These are phyloP conservation scores for Acipenser transmontanus DNA, from an alignment of 2,797 vertebrate species.

Conservation along the genomic window DNA sequence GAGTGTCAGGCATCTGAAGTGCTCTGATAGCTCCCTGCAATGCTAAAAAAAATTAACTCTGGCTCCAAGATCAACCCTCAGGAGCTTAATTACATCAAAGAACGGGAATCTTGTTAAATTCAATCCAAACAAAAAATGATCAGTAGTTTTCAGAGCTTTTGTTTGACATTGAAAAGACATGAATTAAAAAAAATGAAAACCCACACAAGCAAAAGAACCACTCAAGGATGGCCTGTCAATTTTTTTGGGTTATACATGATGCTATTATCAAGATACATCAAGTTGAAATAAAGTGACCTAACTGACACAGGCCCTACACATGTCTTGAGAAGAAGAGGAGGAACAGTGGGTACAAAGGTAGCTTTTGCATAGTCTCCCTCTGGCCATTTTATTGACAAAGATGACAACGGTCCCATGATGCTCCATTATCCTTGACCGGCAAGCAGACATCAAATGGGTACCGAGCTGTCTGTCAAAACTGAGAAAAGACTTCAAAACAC, in stretches of 20 bases:
- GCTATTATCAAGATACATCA: conserved; percentile 72
- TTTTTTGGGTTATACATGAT: conserved; percentile 58
- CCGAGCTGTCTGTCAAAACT: conserved; percentile 65
- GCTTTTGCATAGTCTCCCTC: conserved; percentile 61
- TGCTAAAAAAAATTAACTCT: conserved; percentile 66
- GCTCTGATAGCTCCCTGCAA: conserved; percentile 61
- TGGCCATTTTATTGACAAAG: conserved; percentile 71
- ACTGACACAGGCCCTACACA: conserved; percentile 64
- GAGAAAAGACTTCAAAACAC: conserved; percentile 61
- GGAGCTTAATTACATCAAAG: conserved; percentile 88
- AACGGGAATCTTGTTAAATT: conserved; percentile 78
- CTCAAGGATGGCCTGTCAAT: conserved; percentile 64
- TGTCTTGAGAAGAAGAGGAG: conserved; percentile 63
- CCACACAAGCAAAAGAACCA: conserved; percentile 49
- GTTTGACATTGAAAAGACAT: conserved; percentile 75
- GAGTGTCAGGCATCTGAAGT: conserved; percentile 54
- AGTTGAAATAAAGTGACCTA: conserved; percentile 73
- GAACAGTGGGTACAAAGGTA: conserved; percentile 83
- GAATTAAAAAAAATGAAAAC: conserved; percentile 46
- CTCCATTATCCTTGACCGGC: conserved; percentile 74
- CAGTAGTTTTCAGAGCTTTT: conserved; percentile 71
- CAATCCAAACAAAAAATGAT: conserved; percentile 74
- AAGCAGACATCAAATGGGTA: conserved; percentile 70
- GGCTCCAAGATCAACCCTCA: conserved; percentile 69
- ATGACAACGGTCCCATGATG: conserved; percentile 74